These are phyloP conservation scores for Danionella cerebrum DNA, from an alignment of 2,113 vertebrate species.

Conservation along the genomic window DNA sequence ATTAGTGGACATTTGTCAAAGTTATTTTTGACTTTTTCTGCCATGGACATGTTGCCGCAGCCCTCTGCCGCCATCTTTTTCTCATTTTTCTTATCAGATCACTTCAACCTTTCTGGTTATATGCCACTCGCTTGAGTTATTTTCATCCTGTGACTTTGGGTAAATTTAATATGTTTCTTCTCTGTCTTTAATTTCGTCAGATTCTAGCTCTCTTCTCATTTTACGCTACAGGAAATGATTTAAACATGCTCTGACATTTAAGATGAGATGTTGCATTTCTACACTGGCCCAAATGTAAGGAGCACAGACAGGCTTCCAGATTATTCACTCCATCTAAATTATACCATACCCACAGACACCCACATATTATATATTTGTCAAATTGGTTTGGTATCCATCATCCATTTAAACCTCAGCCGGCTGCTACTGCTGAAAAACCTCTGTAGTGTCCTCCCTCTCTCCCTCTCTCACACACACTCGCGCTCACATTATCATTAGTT, in stretches of 20 bases:
- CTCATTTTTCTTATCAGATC: background rate
- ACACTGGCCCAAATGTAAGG: background rate
- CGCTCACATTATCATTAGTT: conserved; percentile 8
- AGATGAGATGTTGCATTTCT: background rate
- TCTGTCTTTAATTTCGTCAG: conserved; percentile 5
- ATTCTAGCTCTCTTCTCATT: background rate
- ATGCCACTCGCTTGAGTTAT: background rate
- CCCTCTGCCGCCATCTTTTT: background rate
- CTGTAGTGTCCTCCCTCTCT: background rate
- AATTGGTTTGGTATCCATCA: background rate
- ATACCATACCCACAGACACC: background rate
- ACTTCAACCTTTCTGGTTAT: background rate
- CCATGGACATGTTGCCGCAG: background rate
- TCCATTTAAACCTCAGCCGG: background rate
- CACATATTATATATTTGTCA: background rate
- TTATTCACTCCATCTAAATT: background rate
- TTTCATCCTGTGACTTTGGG: background rate
- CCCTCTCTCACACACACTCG: background rate
- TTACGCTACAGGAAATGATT: background rate
- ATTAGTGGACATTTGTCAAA: background rate
- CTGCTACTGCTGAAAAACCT: background rate
- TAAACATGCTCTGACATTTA: conserved; percentile 11
- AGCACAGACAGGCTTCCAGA: background rate
- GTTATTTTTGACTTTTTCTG: background rate
- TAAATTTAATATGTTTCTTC: background rate